These are phyloP conservation scores for Ricordea florida DNA, from an alignment of 92 coral and sea anemone genomes.

Conservation along the genomic window DNA sequence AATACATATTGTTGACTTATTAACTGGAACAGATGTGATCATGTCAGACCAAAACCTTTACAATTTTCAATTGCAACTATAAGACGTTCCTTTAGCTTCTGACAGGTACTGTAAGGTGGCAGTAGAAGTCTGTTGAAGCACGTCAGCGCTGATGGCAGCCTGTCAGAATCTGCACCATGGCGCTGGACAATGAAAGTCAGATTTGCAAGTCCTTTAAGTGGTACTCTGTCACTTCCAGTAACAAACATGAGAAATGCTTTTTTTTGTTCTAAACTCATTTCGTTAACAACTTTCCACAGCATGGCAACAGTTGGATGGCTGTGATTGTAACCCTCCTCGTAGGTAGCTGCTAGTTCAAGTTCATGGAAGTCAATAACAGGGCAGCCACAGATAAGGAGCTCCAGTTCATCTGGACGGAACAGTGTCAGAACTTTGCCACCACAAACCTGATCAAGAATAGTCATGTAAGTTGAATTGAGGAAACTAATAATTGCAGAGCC, in stretches of 20 bases:
- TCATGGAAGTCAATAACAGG: slow-evolving; percentile 87
- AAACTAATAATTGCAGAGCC: too few relatives aligned
- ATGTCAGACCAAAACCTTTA: slow-evolving; percentile 95
- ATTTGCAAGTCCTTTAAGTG: slow-evolving; percentile 73
- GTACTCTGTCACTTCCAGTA: slow-evolving; percentile 96
- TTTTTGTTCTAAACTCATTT: slow-evolving; percentile 82
- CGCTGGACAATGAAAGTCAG: slow-evolving; percentile 86
- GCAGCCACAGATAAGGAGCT: slow-evolving; percentile 87
- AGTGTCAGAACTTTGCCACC: slow-evolving; percentile 84
- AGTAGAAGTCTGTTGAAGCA: slow-evolving; percentile 93
- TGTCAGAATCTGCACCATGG: slow-evolving; percentile 84
- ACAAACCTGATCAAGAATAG: slow-evolving; percentile 68
- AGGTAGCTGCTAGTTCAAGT: slow-evolving; percentile 79
- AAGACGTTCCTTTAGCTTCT: slow-evolving; percentile 72
- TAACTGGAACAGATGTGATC: too few relatives aligned
- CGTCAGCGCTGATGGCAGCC: slow-evolving; percentile 90
- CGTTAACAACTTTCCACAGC: slow-evolving; percentile 83
- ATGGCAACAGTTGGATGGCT: slow-evolving; percentile 75
- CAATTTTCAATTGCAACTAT: slow-evolving; percentile 94
- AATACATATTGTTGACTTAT: too few relatives aligned
- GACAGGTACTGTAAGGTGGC: slow-evolving; percentile 72
- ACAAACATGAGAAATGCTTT: slow-evolving; percentile 91
- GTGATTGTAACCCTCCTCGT: slow-evolving; percentile 84
- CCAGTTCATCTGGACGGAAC: slow-evolving; percentile 92
- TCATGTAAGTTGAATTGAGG: too few relatives aligned